Evolutionary conservation across 2,888 invertebrate species (phyloP), one percentile per base, ranked within the genome.

Genomic region (Sphecodes monilicornis): DNA sequence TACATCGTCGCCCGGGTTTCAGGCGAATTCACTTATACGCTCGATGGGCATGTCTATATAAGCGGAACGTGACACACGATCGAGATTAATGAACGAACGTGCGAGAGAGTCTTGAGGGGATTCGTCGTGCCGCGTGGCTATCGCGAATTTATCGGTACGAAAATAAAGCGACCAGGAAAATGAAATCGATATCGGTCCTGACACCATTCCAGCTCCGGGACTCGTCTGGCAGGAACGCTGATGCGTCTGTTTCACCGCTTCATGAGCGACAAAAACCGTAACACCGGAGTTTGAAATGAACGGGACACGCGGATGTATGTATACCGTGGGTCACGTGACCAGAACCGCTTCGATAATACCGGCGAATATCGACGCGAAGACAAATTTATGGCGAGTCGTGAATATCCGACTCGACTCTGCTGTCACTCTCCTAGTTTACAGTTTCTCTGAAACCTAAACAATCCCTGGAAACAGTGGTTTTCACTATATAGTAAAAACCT

Each of bases 81-180:
- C 85, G 83, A 85, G 90, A 90, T 90, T 87, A 90, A 89, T 88
- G 81, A 88, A 76, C 73, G 60, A 60, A 66, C 77, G 73, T 66
- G 81, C n/a, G 75, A 80, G 80, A 60, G 57, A 76, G 80, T 86
- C 86, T 88, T 76, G 79, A 77, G 76, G 87, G 85, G 77, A 86
- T 85, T 85, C 85, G 74, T 69, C 41, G 46, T 16, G 29, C 60
- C 22, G 69, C 41, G 76, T 39, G 80, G 80, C 74, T 85, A 77
- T 85, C 85, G 73, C 64, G 72, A 71, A 85, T 85, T 85, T 85
- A 85, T 85, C 85, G 79, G 39, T 39, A 39, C 32, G 85, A 69
- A 76, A 83, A 83, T 83, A 84, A 85, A 78, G 84, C 84, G 68
- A 76, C 50, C 69, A 36, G 76, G 71, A 83, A 83, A 84, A 84